A percentile compares a stretch with the other conserved stretches of the same genome.
Conservation (phyloP, 1,140 invertebrate species). For the Dolichoris vasculosae region DNA sequence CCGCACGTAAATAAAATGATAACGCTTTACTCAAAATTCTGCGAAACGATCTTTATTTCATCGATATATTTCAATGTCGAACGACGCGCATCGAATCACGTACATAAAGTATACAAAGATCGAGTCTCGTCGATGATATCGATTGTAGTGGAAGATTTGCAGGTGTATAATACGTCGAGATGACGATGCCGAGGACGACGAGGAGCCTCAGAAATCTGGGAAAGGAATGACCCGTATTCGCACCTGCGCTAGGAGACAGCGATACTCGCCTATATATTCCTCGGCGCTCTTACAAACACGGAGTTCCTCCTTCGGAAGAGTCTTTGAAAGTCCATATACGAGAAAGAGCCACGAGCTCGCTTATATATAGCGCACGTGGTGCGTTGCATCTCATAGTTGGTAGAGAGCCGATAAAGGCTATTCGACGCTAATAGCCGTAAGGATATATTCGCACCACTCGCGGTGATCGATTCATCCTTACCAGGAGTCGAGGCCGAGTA, state of each 20-base stretch:
- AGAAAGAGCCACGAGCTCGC: neutral
- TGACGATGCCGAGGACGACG: neutral
- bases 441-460: neutral
- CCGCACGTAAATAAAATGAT: no score
- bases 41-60: neutral
- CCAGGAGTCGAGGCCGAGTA: neutral
- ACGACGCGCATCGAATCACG: neutral
- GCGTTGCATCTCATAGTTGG: neutral
- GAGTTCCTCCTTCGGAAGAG: conserved; percentile 26
- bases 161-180: neutral
- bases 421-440: neutral
- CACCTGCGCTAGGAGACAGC: conserved; percentile 54
- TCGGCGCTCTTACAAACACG: conserved; percentile 17
- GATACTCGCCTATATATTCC: neutral
- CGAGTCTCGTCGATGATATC: neutral
- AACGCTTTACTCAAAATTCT: neutral
- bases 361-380: neutral
- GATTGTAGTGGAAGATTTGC: neutral
- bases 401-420: neutral
- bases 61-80: neutral
- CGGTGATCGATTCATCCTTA: neutral
- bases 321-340: conserved; percentile 22
- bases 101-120: neutral
- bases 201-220: conserved; percentile 54
- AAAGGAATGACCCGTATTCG: conserved; percentile 67